Evolutionary conservation across 1,140 invertebrate species (phyloP), one percentile per base, ranked within the genome.

Genomic region (Tribolium madens): DNA sequence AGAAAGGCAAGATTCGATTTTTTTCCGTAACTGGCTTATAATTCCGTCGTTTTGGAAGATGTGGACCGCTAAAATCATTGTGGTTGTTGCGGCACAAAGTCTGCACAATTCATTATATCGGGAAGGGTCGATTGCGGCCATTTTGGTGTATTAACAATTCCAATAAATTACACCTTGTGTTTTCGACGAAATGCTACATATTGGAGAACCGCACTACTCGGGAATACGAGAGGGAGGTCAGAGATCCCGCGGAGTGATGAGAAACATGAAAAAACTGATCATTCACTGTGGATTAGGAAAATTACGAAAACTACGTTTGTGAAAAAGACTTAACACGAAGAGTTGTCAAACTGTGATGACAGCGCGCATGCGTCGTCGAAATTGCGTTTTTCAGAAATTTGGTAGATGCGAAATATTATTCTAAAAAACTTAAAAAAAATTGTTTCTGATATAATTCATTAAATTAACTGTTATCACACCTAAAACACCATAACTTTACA

Each of bases 1-100:
- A 48, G 90, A 89, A 80, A 91, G 85, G 84, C 89, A 91, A 68
- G 86, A 86, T 76, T 87, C 85, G 72, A 91, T 91, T 85, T 91
- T 91, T 83, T 90, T 90, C 75, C 86, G 87, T 18, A 91, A 88
- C 83, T 90, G 87, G 72, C 89, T 84, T 72, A 89, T 86, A 60
- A 87, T 85, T 53, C 89, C 88, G 73, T 88, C 89, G 79, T 85
- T 84, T 80, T 89, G 89, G 79, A 90, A 91, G 70, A 91, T 91
- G 60, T 90, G 87, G 69, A 90, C 81, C 9, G 88, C 88, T 83
- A 90, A 86, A 15, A 89, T 76, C 33, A 89, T 85, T 75, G 85
- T 87, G 9, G 87, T 90, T 81, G 90, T 90, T 0, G 87, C 82
- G 10, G 88, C 89, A 80, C 90, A 91, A 3, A 91, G 76, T 71